Evolutionary conservation across 1,140 invertebrate genomes (phyloP), one percentile per base, ranked within the genome.

Genomic region (Leptinotarsa undecemlineata): DNA sequence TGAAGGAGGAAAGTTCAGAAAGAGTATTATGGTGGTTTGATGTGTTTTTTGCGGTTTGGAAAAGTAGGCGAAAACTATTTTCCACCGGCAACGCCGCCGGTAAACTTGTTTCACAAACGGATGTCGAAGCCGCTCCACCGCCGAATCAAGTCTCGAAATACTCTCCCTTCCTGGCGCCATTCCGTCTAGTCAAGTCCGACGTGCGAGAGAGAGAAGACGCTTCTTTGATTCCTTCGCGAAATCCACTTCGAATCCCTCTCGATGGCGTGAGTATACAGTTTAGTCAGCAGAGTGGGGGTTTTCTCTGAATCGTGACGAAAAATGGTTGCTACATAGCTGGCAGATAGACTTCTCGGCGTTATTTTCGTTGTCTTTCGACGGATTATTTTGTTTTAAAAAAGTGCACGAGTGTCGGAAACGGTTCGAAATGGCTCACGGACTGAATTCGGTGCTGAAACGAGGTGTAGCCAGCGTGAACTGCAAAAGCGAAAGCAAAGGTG

Each of bases 101-200:
- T 85, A 89, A 89, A 89, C 88, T 89, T 87, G 88, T 89, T 89
- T 89, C 87, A 87, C 86, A 88, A 90, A 89, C 88, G 88, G 88
- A 90, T 89, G 88, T 89, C 87, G 87, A 82, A 81, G 80, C 83
- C 81, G 83, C 83, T 79, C 80, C 78, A 67, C 72, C 78, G 77
- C 74, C 61, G 67, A 61, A 33, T 19, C 69, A 48, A 80, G 73
- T 62, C 69, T 72, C 76, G 80, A 80, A 75, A 71, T 77, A 76
- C 78, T 71, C 26, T 51, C 51, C n/a, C 20, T 14, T 51, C 47
- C 64, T 19, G 71, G 68, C 75, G 78, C 72, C 68, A 33, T 47
- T 42, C 14, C 4, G 74, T 77, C 72, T 74, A 61, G 48, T n/a
- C 42, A 33, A n/a, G 15, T 15, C 13, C 3, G 15, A 71, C 19